These are phyloP conservation scores for Sebastes goodei DNA, from an alignment of 2,797 vertebrate species.

Conservation along the genomic window DNA sequence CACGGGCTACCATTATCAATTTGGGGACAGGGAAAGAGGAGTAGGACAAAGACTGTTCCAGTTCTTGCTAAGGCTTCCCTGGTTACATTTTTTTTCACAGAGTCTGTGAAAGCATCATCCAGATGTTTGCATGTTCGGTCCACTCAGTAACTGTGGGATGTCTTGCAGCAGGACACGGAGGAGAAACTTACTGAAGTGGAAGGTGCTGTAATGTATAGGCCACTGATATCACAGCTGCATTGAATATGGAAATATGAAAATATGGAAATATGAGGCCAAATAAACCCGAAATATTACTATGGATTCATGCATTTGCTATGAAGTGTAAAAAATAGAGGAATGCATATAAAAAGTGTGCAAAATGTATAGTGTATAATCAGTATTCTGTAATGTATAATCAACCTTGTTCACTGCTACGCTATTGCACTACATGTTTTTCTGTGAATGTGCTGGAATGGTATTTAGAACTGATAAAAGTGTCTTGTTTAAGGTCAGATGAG, in stretches of 20 bases:
- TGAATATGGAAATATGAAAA: background rate
- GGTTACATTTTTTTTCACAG: background rate
- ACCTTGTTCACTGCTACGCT: too few species aligned
- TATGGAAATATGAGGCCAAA: background rate
- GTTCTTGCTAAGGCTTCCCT: background rate
- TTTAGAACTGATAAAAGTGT: too few species aligned
- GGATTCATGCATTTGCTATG: background rate
- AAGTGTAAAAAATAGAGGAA: background rate
- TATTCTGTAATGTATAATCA: too few species aligned
- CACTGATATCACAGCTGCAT: background rate
- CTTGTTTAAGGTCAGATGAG: too few species aligned
- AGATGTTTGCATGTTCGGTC: constrained; percentile 44
- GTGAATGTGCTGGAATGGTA: too few species aligned
- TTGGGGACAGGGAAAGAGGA: background rate
- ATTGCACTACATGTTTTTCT: too few species aligned
- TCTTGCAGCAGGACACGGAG: constrained; percentile 8
- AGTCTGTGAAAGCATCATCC: background rate
- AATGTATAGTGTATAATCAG: too few species aligned
- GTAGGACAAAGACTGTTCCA: background rate
- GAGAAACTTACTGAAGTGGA: background rate
- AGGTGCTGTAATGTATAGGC: background rate
- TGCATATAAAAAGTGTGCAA: background rate
- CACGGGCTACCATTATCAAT: background rate
- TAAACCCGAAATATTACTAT: background rate
- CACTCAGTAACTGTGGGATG: background rate